Base-by-base conservation (phyloP, 1,140 invertebrate species). In the Chrysomallon squamiferum region DNA sequence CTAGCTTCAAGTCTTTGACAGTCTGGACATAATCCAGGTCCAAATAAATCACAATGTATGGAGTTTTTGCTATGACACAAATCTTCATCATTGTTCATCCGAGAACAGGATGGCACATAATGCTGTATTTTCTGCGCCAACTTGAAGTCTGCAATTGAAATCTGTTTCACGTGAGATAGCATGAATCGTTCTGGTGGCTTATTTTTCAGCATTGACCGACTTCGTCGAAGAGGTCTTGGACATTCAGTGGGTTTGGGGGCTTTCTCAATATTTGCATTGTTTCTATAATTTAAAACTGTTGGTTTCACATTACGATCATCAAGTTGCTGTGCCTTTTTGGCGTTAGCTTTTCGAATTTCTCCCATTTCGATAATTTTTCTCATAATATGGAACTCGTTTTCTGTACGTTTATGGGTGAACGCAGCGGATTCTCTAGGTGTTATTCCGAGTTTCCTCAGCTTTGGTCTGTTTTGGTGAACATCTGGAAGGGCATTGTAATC, bases 41-140 rank as follows among this genome's bases (percentile, higher is more conserved):
- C 50, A 54, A 54, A 54, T 13, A 54, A 22, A 22, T 54, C 50
- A 27, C 50, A 54, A 22, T 54, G 50, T 18, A 54, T 54, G 9
- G 50, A 54, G 15, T 30, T 25, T 27, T 15, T 20, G 22, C 25
- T 54, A 15, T 54, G 13, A 0, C n/a, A 30, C 15, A 54, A 22
- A 20, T 54, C n/a, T 15, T 27, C 25, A 0, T 18, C 18, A 18
- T 25, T 30, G 7, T 54, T 15, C 11, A 20, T 54, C 0, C 50
- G 50, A 15, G 22, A 30, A 54, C 50, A 54, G 25, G 29, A 15
- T 25, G 29, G 29, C n/a, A 15, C 25, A 9, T 20, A 30, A 20
- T 20, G 15, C 15, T 30, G 15, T 15, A 30, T 25, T 22, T 27
- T 20, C 29, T 54, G 22, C n/a, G 50, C 15, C 7, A 25, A 22